Percentiles rank a stretch among this genome's conserved stretches.
phyloP scores from a whole-genome alignment of 2,888 invertebrate species.

The Watsonalla cultraria region DNA sequence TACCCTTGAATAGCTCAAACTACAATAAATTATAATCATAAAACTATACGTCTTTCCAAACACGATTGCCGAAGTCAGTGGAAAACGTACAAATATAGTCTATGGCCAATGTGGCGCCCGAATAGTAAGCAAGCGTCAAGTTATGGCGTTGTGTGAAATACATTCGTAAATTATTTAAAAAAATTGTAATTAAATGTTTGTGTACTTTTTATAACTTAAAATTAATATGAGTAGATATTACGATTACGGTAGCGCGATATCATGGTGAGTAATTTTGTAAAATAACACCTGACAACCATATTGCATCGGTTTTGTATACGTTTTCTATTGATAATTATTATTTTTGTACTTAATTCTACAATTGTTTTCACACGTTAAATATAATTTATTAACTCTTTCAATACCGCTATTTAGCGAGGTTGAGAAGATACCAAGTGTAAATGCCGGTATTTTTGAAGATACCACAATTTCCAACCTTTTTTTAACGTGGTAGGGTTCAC shows the following conservation, averaged over 20 bases:
- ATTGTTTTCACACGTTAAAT: conserved; percentile 15
- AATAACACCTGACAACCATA: conserved; percentile 57
- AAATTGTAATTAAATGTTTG: conserved; percentile 50
- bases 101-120: conserved; percentile 70
- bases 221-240: conserved; percentile 77
- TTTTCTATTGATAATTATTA: conserved; percentile 39
- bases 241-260: conserved; percentile 76
- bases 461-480: conserved; percentile 1
- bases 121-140: conserved; percentile 54
- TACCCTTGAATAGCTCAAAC: not conserved
- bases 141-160: conserved; percentile 64
- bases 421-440: not conserved
- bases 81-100: conserved; percentile 40
- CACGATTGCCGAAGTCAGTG: conserved; percentile 17
- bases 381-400: not conserved
- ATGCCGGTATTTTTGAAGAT: not conserved
- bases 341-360: conserved; percentile 17
- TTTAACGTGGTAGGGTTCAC: conserved; percentile 1
- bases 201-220: conserved; percentile 49
- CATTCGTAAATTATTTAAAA: conserved; percentile 48
- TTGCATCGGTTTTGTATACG: conserved; percentile 63
- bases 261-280: conserved; percentile 67
- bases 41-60: not conserved
- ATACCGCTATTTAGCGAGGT: too few species aligned
- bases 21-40: not conserved